These are phyloP conservation scores for Phoebastria nigripes DNA, from an alignment of 2,797 vertebrate species.

Conservation along the genomic window DNA sequence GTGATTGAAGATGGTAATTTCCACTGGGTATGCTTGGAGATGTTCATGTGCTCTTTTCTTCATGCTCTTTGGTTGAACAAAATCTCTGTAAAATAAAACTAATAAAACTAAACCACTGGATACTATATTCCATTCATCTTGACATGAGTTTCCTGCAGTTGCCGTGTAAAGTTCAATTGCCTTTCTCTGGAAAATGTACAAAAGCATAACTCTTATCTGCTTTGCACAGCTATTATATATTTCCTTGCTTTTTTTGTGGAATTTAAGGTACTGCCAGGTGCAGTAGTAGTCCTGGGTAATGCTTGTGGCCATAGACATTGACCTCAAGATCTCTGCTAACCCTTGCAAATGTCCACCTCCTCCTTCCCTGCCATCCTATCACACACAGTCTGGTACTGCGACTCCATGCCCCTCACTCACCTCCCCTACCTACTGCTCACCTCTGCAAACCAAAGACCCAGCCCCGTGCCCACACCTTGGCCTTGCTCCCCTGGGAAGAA, in stretches of 20 bases:
- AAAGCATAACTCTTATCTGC: not conserved
- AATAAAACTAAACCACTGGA: not conserved
- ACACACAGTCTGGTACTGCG: rapidly evolving
- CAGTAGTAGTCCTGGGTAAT: not conserved
- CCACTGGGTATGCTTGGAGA: not conserved
- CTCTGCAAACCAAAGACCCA: rapidly evolving
- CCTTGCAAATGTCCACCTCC: not conserved
- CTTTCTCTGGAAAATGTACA: not conserved
- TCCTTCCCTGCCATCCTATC: not conserved
- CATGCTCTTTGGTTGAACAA: not conserved
- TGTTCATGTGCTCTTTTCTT: not conserved
- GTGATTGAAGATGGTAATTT: constrained; percentile 29
- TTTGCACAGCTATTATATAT: not conserved
- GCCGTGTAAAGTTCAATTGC: not conserved
- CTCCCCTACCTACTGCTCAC: not conserved
- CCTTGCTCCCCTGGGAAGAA: not conserved
- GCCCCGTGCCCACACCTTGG: no score
- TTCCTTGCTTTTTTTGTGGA: rapidly evolving
- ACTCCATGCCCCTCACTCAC: not conserved
- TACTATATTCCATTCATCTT: not conserved
- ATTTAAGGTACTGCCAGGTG: not conserved
- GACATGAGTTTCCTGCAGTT: not conserved
- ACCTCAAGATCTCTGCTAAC: not conserved
- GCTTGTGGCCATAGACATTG: not conserved
- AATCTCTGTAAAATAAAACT: not conserved